Conservation (phyloP, 2,113 vertebrate genomes). For the cattle (Bos taurus) region ARS-UCD2.0 NC_037345.1:19657501-19658000, state of each 20-base stretch:
- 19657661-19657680: not conserved
- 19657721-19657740: not conserved
- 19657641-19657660: not conserved
- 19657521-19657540: not conserved
- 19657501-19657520: not conserved
- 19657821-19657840: not conserved
- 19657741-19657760: not conserved
- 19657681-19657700: not conserved
- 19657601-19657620: not conserved
- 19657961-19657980: not conserved
- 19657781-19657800: not conserved
- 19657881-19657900: not conserved
- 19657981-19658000: too few species aligned
- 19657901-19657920: not conserved
- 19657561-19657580: not conserved
- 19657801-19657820: not conserved
- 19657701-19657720: not conserved
- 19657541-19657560: not conserved
- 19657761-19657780: not conserved
- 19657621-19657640: not conserved
- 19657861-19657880: not conserved
- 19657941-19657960: not conserved
- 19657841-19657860: not conserved
- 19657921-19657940: not conserved
- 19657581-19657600: not conserved